Evolutionary conservation across 2,888 invertebrate genomes (phyloP), one percentile per base, ranked within the genome.

Genomic region (Drosophila affinis): DNA sequence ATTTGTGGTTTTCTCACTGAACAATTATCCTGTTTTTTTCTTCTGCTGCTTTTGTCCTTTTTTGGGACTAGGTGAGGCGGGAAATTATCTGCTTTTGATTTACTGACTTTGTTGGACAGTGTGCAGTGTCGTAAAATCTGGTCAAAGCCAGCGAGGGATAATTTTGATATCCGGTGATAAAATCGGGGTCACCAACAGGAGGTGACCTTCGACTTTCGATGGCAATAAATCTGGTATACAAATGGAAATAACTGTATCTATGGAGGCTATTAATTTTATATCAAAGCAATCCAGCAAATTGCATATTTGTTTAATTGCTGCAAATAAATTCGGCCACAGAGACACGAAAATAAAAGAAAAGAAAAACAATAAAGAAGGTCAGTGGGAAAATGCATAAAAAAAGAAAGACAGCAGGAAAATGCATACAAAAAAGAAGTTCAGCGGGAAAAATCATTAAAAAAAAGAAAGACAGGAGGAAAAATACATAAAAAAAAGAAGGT

Each of bases 71-170:
- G 65, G 65, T 51, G 51, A 65, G 67, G 27, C 17, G 58, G 72
- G 69, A 85, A 81, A 79, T 86, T 85, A 82, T 83, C 88, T 83
- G 86, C 80, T 78, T 75, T 80, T 83, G 83, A 83, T 86, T 87
- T 83, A 83, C 71, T 62, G 54, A 58, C 76, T 65, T 70, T 69
- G 72, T 59, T 17, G 68, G 61, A 75, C 47, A 61, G 44, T 70
- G 44, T 70, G 77, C 24, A 24, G 4, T 24, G 24, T 85, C 86
- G 68, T 87, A 51, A 75, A 87, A 79, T 72, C 76, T 65, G 64
- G 48, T 48, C 48, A 61, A 72, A 53, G 76, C 65, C 54, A 27
- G 46, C 34, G 27, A n/a, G 44, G 57, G 57, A 45, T 51, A 59
- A 72, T 58, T 62, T 47, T 5, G 46, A 17, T 32, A 69, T 60